These are phyloP conservation scores for Leucophenga maculata DNA, from an alignment of 2,888 invertebrate species.

Conservation along the genomic window DNA sequence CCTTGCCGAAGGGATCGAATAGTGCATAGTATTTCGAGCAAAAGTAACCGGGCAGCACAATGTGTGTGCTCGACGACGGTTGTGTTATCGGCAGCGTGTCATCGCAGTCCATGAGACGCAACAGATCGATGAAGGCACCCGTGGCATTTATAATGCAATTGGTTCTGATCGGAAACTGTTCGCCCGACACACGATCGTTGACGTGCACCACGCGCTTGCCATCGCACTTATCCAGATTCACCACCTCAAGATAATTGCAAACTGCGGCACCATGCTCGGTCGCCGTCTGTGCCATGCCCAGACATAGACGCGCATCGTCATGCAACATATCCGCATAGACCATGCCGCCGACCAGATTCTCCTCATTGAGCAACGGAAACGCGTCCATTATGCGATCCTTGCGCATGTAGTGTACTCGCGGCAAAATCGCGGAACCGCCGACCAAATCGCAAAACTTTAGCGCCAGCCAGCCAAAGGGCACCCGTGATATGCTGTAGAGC, in stretches of 20 bases:
- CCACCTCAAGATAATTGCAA: conserved; percentile 90
- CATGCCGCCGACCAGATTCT: conserved; percentile 93
- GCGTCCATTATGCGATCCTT: conserved; percentile 93
- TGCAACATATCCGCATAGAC: conserved; percentile 99
- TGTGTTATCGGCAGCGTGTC: conserved; percentile 51
- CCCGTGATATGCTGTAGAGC: conserved; percentile 98
- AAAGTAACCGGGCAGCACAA: conserved; percentile 95
- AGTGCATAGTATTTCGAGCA: conserved; percentile 96
- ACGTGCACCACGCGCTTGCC: conserved; percentile 72
- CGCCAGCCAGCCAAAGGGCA: conserved; percentile 98
- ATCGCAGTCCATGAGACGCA: conserved; percentile 85
- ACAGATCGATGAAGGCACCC: conserved; percentile 92
- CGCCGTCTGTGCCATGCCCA: conserved; percentile 94
- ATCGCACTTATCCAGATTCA: not conserved
- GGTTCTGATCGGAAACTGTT: conserved; percentile 85
- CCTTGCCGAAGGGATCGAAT: conserved; percentile 93
- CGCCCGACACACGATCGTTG: conserved; percentile 74
- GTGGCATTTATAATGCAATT: conserved; percentile 96
- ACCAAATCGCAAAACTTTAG: conserved; percentile 99
- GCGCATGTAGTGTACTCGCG: conserved; percentile 93
- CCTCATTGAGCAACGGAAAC: conserved; percentile 97
- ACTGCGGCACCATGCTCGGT: conserved; percentile 94
- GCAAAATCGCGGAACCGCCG: conserved; percentile 93
- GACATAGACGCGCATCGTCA: conserved; percentile 98
- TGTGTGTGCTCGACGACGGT: conserved; percentile 95